phyloP scores from a whole-genome alignment of 1,140 invertebrate species.

The Steinernema khuongi region DNA sequence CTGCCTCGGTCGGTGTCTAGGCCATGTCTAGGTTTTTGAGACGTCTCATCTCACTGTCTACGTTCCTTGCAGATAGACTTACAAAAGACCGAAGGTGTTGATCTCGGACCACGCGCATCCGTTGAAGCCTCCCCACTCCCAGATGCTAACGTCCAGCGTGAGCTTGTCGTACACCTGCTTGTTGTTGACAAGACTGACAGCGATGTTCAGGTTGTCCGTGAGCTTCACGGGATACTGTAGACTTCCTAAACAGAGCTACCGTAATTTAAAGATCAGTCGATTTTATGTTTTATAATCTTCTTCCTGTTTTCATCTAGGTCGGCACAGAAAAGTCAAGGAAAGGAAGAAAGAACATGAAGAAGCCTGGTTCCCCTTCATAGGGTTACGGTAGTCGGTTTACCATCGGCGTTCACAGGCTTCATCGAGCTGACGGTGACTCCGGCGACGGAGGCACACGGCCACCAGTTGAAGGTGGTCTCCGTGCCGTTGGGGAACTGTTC shows the following conservation, averaged over 20 bases:
- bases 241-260: neutral
- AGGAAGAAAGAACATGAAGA: too few species aligned
- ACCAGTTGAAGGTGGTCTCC: conserved; percentile 17
- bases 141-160: neutral
- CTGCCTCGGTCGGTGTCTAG: too few species aligned
- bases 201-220: neutral
- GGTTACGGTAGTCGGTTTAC: neutral
- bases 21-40: too few species aligned
- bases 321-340: too few species aligned
- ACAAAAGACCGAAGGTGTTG: conserved; percentile 13
- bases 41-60: too few species aligned
- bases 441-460: neutral
- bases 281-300: too few species aligned
- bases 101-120: conserved; percentile 17
- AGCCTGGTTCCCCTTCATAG: too few species aligned
- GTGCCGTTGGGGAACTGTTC: conserved; percentile 5
- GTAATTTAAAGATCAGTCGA: neutral
- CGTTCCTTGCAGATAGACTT: too few species aligned
- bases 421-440: neutral
- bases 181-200: neutral
- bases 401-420: neutral
- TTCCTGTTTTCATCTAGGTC: too few species aligned
- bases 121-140: conserved; percentile 17
- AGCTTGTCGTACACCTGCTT: neutral
- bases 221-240: conserved; percentile 10